Base-by-base conservation (phyloP, 2,113 vertebrate species). In the Origma solitaria region DNA sequence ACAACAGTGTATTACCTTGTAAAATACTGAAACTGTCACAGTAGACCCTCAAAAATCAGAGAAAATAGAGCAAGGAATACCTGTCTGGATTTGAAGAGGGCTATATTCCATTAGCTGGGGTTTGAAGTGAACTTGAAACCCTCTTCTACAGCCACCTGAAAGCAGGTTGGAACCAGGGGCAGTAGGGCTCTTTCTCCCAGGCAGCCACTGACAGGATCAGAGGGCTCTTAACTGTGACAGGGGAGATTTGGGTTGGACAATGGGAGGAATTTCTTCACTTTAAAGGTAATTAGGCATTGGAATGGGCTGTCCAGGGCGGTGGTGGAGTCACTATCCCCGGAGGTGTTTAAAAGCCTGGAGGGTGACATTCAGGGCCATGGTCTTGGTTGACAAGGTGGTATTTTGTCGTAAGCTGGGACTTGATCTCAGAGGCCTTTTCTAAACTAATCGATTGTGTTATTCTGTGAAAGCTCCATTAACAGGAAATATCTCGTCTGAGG, bases 361-460 rank as follows among this genome's bases (percentile, higher is more conserved):
- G 2, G 2, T 19, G 50, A 15, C 57, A 4, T 7, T 19, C 11
- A 1, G 50, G 7, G 58, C 37, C 17, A 0, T 4, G 58, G 31
- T 11, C 31, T 42, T 49, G 31, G 4, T 0, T 35, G 35, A 6
- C 14, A 19, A 0, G 13, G 11, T 42, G 2, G 2, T 15, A 17
- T 19, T 35, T 11, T 38, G 19, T 11, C 21, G 8, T 0, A 24
- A n/a, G 13, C 8, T 21, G 21, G 21, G 42, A 22, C 20, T 49
- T 22, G 12, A 40, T 22, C 37, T 23, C 42, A 22, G 76, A 27
- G 27, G 42, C 18, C 31, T 50, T 64, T 80, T 15, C 21, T 56
- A 57, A 57, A 49, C 6, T 5, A 20, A 44, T 28, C 10, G 10
- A 23, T 50, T 57, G 14, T 25, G 21, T 25, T 57, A 25, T 80